These are phyloP conservation scores for Oncorhynchus gorbuscha DNA, from an alignment of 2,113 vertebrate species.

Conservation along the genomic window DNA sequence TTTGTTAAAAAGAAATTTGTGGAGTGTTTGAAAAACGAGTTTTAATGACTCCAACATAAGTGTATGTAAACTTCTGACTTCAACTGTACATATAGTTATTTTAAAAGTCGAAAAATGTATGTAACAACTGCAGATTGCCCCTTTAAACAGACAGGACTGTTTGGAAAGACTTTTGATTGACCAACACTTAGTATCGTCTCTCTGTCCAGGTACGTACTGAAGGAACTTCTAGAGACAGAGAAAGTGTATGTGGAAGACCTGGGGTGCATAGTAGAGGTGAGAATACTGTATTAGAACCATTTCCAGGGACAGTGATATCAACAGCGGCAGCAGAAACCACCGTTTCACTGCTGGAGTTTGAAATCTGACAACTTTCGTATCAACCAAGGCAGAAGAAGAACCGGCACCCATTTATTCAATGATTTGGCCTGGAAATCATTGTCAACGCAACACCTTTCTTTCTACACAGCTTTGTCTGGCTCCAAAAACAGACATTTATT, in stretches of 20 bases:
- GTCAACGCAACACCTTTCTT: constrained; percentile 39
- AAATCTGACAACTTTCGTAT: not conserved
- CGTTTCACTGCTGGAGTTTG: too few relatives aligned
- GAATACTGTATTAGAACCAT: not conserved
- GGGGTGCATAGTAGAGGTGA: constrained; percentile 89
- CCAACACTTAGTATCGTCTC: constrained; percentile 5
- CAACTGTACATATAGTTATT: too few relatives aligned
- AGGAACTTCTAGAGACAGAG: constrained; percentile 90
- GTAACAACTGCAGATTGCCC: too few relatives aligned
- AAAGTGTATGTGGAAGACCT: constrained; percentile 87
- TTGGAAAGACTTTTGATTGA: too few relatives aligned
- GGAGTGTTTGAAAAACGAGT: too few relatives aligned
- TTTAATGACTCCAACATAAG: too few relatives aligned
- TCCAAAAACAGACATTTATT: constrained; percentile 26
- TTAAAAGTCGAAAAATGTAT: too few relatives aligned
- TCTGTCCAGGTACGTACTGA: constrained; percentile 82
- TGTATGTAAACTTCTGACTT: too few relatives aligned
- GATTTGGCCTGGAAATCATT: constrained; percentile 38
- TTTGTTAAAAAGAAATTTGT: too few relatives aligned
- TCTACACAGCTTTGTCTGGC: constrained; percentile 15
- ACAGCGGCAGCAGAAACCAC: too few relatives aligned
- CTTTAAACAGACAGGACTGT: too few relatives aligned
- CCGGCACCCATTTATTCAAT: constrained; percentile 15
- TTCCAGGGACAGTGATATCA: too few relatives aligned
- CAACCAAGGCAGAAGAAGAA: not conserved